phyloP scores from a whole-genome alignment of 2,113 vertebrate species.

The Noctilio leporinus region DNA sequence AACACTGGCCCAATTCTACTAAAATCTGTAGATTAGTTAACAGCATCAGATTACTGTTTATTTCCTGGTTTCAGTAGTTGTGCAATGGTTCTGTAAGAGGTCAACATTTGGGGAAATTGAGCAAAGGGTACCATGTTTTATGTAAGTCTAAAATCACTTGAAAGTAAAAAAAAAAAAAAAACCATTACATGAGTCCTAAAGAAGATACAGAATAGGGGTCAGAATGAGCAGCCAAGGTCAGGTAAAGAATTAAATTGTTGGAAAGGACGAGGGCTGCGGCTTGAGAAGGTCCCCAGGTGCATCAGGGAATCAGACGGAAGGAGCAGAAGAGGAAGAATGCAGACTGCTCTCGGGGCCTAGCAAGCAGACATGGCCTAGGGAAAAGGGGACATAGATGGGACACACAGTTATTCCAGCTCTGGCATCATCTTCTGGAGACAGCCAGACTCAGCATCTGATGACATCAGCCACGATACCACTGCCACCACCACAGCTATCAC shows the following conservation, averaged over 20 bases:
- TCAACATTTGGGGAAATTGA: not conserved
- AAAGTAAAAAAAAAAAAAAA: not conserved
- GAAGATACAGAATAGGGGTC: not conserved
- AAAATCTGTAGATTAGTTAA: not conserved
- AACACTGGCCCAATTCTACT: not conserved
- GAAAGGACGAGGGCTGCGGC: not conserved
- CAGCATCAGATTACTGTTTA: not conserved
- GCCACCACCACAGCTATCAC: not conserved
- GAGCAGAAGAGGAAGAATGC: not conserved
- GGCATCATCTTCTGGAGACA: not conserved
- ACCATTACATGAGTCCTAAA: not conserved
- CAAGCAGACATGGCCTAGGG: not conserved
- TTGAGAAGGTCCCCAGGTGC: not conserved
- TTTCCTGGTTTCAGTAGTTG: not conserved
- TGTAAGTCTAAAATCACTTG: not conserved
- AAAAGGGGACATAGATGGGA: not conserved
- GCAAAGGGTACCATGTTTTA: not conserved
- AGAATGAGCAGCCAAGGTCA: not conserved
- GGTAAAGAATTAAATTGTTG: not conserved
- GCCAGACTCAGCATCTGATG: not conserved
- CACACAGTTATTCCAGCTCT: not conserved
- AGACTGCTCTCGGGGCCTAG: fast-evolving
- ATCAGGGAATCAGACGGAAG: not conserved
- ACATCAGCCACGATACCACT: not conserved
- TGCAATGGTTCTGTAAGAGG: not conserved